Conservation (phyloP, 2,113 vertebrate species). For the Oreotrochilus melanogaster region DNA sequence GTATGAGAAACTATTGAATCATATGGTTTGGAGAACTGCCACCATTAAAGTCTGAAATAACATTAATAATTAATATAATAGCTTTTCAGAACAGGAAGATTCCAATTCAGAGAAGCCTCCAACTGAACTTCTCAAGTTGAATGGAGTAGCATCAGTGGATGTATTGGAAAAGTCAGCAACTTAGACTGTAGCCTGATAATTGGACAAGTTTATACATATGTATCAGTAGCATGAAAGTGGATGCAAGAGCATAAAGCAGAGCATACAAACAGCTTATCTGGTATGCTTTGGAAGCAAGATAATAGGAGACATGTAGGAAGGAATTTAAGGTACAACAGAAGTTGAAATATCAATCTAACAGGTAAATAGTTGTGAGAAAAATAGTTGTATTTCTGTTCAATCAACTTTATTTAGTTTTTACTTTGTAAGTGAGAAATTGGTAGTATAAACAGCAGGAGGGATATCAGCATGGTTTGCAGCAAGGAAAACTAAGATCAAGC, state of each 20-base stretch:
- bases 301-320: background rate
- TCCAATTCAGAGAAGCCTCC: background rate
- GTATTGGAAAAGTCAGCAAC: background rate
- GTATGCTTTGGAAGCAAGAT: background rate
- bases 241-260: background rate
- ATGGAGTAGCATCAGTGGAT: background rate
- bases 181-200: background rate
- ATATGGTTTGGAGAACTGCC: background rate
- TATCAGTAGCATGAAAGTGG: background rate
- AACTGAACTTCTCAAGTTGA: background rate
- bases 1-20: background rate
- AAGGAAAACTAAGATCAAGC: background rate
- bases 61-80: background rate
- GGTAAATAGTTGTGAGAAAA: background rate
- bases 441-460: background rate
- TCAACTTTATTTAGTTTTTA: background rate
- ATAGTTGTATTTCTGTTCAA: background rate
- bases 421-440: background rate
- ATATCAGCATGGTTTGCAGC: accelerated
- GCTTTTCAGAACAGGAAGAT: background rate
- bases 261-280: background rate
- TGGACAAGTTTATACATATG: background rate
- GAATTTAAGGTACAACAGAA: background rate
- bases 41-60: background rate
- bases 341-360: background rate